Percentiles rank a stretch among this genome's conserved stretches.
Conservation (phyloP, 2,113 vertebrate genomes). For the Coregonus clupeaformis region DNA sequence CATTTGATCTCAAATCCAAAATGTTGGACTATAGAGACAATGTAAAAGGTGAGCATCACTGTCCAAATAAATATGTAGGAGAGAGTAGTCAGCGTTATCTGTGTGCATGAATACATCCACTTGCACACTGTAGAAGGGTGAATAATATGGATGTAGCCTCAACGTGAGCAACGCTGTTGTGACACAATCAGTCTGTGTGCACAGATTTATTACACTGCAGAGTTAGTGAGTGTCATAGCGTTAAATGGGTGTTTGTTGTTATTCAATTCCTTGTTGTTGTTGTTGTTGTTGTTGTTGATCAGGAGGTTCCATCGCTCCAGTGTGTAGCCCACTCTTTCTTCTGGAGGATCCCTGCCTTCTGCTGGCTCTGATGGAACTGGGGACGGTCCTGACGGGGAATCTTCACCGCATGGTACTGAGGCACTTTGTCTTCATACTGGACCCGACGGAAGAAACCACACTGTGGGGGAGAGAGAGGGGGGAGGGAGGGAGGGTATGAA, state of each 20-base stretch:
- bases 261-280: too few relatives aligned
- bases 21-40: too few relatives aligned
- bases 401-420: constrained; percentile 90
- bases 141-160: too few relatives aligned
- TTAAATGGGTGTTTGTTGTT: neutral
- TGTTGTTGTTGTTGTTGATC: constrained; percentile 27
- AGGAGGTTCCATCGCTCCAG: constrained; percentile 73
- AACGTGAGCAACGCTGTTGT: neutral
- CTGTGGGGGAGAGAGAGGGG: constrained; percentile 55
- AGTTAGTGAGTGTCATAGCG: neutral
- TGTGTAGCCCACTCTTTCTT: constrained; percentile 85
- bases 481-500: neutral
- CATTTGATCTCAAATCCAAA: too few relatives aligned
- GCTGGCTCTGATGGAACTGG: constrained; percentile 75
- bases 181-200: constrained; percentile 5
- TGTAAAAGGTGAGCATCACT: too few relatives aligned
- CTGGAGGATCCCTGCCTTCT: constrained; percentile 79
- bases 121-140: neutral
- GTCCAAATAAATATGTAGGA: too few relatives aligned
- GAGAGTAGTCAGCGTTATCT: too few relatives aligned
- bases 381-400: constrained; percentile 85
- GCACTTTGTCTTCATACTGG: constrained; percentile 79
- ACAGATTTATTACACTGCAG: neutral
- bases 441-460: constrained; percentile 89
- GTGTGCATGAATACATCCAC: too few relatives aligned